These are phyloP conservation scores for Percina caprodes DNA, from an alignment of 2,113 vertebrate genomes.

Conservation along the genomic window DNA sequence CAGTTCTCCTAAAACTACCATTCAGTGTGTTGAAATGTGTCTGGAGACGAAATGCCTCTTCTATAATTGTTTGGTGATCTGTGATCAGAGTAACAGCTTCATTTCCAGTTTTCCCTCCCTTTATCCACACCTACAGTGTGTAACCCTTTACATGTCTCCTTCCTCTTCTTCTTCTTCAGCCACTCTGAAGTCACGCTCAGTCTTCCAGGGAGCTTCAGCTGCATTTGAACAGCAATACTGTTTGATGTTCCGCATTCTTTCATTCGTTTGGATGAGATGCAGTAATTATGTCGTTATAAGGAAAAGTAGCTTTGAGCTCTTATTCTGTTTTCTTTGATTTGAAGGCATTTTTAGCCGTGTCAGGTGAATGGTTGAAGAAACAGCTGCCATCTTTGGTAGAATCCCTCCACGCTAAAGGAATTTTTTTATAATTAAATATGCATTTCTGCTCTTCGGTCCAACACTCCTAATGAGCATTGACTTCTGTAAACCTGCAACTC, in stretches of 20 bases:
- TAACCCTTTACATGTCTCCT: conserved; percentile 32
- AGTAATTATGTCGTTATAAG: conserved; percentile 30
- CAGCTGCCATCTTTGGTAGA: conserved; percentile 32
- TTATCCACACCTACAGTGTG: conserved; percentile 33
- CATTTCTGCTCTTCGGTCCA: conserved; percentile 34
- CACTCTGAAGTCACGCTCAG: conserved; percentile 31
- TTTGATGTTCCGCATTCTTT: conserved; percentile 72
- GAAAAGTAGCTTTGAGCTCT: conserved; percentile 56
- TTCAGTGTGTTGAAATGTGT: conserved; percentile 45
- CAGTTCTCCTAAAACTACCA: conserved; percentile 30
- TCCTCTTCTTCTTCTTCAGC: conserved; percentile 18
- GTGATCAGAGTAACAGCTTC: conserved; percentile 57
- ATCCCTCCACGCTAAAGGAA: conserved; percentile 9
- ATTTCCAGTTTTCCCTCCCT: conserved; percentile 47
- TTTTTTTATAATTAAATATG: conserved; percentile 24
- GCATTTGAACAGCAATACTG: conserved; percentile 31
- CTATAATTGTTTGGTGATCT: conserved; percentile 44
- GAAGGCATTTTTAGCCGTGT: conserved; percentile 51
- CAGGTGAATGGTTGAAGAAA: conserved; percentile 21
- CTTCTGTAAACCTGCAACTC: conserved; percentile 41
- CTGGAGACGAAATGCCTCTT: conserved; percentile 31
- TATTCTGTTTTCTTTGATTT: conserved; percentile 59
- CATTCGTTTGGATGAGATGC: conserved; percentile 41
- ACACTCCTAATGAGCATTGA: conserved; percentile 35
- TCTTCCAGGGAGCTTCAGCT: conserved; percentile 27